phyloP scores from a whole-genome alignment of 2,888 invertebrate species.

The Cephus nigrinus region DNA sequence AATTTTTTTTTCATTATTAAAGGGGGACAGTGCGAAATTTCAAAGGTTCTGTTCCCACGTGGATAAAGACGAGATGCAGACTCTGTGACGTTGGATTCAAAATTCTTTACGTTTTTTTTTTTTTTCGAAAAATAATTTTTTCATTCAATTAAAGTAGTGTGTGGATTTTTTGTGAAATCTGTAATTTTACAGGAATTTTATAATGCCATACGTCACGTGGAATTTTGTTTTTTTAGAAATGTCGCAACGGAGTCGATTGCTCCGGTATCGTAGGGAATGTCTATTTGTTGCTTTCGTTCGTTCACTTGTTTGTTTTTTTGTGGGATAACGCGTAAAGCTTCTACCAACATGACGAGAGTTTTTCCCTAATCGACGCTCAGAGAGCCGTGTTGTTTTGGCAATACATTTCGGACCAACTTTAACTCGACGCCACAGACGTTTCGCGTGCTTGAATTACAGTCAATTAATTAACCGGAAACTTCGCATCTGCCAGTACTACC shows the following conservation, averaged over 20 bases:
- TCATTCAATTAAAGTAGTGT: too few species aligned
- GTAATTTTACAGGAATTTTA: too few species aligned
- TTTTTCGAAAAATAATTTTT: too few species aligned
- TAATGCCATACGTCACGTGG: too few species aligned
- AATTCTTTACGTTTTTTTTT: not conserved
- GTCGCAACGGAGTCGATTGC: not conserved
- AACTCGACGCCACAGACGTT: not conserved
- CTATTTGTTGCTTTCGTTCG: not conserved
- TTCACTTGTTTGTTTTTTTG: not conserved
- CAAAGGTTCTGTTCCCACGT: not conserved
- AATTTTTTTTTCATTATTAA: slow-evolving; percentile 8
- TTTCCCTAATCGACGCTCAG: not conserved
- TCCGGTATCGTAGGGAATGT: not conserved
- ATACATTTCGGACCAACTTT: not conserved
- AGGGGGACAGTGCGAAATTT: not conserved
- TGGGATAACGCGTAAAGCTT: not conserved
- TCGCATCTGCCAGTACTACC: not conserved
- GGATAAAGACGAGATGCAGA: not conserved
- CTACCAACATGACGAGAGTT: not conserved
- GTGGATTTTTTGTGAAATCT: too few species aligned
- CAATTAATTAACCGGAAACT: not conserved
- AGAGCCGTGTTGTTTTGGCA: not conserved
- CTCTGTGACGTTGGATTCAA: not conserved
- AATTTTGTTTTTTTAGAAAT: not conserved
- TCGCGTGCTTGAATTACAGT: not conserved